Percentiles rank a stretch among this genome's conserved stretches.
Evolutionary conservation across 2,797 vertebrate genomes (phyloP).

Genomic region (Galagoides demidoff): DNA sequence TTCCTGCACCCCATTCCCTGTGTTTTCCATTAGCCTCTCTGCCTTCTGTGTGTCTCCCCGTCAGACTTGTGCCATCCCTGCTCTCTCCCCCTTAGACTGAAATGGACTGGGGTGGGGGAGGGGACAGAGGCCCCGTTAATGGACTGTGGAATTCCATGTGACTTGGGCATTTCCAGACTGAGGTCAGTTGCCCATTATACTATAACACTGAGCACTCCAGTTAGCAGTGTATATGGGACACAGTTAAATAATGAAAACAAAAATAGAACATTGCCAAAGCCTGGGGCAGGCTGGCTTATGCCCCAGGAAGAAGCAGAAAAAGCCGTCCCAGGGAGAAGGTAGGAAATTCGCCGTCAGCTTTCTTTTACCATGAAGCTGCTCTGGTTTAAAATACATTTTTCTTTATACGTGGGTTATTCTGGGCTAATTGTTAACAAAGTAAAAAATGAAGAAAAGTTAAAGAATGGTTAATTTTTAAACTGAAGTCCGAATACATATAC

Average conservation of each 20-base stretch:
- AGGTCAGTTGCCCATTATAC: conserved; percentile 33
- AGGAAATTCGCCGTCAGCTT: not conserved
- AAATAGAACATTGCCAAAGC: conserved; percentile 70
- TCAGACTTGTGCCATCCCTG: not conserved
- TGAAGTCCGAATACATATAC: not conserved
- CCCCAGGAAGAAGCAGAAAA: conserved; percentile 35
- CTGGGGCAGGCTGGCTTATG: conserved; percentile 11
- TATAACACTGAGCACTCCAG: not conserved
- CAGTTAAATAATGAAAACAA: conserved; percentile 63
- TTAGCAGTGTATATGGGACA: conserved; percentile 43
- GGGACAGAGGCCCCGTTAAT: accelerated
- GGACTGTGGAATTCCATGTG: not conserved
- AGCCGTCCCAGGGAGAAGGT: not conserved
- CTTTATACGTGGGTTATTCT: not conserved
- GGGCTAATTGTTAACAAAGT: not conserved
- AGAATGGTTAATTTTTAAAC: not conserved
- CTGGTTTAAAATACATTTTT: not conserved
- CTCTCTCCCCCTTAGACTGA: not conserved
- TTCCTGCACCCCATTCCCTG: not conserved
- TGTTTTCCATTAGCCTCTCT: not conserved
- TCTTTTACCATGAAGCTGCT: not conserved
- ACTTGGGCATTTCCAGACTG: not conserved
- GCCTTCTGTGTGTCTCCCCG: too few species aligned
- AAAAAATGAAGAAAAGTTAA: not conserved
- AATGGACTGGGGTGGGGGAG: not conserved